These are phyloP conservation scores for Anthopleura xanthogrammica DNA, from an alignment of 92 coral and sea anemone species.

Conservation along the genomic window DNA sequence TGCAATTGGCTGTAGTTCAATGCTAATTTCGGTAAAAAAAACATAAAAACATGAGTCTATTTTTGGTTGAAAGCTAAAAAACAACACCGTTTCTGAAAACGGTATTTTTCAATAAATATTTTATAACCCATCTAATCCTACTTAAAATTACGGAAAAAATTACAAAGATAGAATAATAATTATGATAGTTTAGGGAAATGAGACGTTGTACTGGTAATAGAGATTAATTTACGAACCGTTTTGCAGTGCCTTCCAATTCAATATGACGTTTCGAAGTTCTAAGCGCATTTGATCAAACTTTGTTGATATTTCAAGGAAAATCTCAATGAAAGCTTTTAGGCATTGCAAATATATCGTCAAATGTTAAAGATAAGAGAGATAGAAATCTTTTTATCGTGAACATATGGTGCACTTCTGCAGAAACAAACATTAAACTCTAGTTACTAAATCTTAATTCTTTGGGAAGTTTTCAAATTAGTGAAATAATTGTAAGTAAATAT, in stretches of 20 bases:
- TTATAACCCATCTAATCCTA: no score
- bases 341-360: background rate
- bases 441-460: background rate
- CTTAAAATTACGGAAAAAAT: no score
- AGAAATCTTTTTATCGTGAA: background rate
- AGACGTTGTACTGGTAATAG: background rate
- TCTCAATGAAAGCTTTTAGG: background rate
- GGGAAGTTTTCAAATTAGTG: background rate
- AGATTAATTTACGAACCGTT: no score
- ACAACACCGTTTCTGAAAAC: no score
- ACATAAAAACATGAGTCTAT: no score
- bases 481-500: no score
- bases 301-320: background rate
- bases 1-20: no score
- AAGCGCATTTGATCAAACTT: background rate
- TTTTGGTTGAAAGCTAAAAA: no score
- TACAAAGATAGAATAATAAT: no score
- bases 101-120: no score
- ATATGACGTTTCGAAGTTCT: background rate
- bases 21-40: no score
- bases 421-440: background rate
- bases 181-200: background rate
- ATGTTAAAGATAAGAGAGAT: background rate
- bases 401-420: background rate
- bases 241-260: background rate